Conservation (phyloP, 2,113 vertebrate species). For the Cinclus cinclus region DNA sequence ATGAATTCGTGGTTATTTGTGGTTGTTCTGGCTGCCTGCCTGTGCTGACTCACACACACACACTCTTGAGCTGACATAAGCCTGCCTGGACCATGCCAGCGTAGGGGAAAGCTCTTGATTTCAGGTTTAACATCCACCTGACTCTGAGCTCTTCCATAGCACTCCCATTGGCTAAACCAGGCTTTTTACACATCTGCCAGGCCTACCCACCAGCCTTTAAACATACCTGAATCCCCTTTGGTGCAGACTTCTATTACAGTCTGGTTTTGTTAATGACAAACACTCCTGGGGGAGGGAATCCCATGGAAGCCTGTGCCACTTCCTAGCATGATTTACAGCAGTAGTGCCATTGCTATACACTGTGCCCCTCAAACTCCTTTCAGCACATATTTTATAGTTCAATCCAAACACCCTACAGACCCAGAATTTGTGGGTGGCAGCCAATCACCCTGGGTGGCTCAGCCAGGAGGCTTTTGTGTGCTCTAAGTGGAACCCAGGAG, state of each 20-base stretch:
- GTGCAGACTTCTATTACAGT: neutral
- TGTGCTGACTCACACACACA: neutral
- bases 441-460: neutral
- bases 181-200: neutral
- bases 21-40: neutral
- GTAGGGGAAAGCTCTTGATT: neutral
- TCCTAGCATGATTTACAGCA: neutral
- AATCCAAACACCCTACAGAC: neutral
- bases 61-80: neutral
- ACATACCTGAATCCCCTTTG: neutral
- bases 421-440: neutral
- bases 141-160: neutral
- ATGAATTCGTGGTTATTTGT: neutral
- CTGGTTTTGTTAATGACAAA: neutral
- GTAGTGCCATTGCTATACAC: neutral
- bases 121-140: neutral
- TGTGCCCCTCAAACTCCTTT: neutral
- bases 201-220: neutral
- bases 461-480: neutral
- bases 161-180: neutral
- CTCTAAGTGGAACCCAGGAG: neutral
- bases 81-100: accelerated
- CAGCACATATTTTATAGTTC: neutral
- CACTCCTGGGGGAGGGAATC: neutral
- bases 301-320: neutral